Percentiles rank a stretch among this genome's conserved stretches.
phyloP scores from a whole-genome alignment of 92 coral and sea anemone genomes.

The Bergia sp. region DNA sequence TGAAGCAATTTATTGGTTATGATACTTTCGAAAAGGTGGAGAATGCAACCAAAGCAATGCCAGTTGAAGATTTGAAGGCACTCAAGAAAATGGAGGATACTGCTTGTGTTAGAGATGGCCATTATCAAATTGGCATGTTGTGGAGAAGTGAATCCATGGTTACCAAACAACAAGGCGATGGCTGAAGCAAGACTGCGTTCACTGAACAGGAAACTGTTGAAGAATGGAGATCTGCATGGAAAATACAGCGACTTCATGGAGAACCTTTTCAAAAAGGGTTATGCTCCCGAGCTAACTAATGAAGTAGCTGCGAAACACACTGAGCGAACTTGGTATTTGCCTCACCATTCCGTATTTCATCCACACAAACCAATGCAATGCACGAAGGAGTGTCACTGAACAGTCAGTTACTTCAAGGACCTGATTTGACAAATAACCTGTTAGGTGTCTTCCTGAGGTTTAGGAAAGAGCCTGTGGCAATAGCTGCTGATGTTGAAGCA shows the following conservation, averaged over 20 bases:
- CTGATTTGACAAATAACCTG: conserved; percentile 52
- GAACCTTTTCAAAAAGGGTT: conserved; percentile 26
- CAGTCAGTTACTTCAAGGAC: conserved; percentile 37
- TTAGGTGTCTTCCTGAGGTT: conserved; percentile 50
- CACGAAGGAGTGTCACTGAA: conserved; percentile 36
- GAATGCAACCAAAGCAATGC: conserved; percentile 41
- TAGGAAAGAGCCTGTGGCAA: conserved; percentile 45
- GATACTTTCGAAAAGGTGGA: conserved; percentile 47
- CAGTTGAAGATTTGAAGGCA: conserved; percentile 43
- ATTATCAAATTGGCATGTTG: conserved; percentile 52
- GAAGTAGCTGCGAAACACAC: conserved; percentile 28
- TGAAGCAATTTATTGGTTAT: conserved; percentile 45
- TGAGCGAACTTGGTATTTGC: conserved; percentile 33
- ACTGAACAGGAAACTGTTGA: conserved; percentile 27
- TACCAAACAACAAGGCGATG: conserved; percentile 43
- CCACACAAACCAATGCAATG: conserved; percentile 41
- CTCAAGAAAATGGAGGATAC: conserved; percentile 25
- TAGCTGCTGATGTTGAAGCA: conserved; percentile 50
- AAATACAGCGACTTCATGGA: conserved; percentile 32
- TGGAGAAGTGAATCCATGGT: conserved; percentile 50
- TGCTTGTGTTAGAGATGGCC: conserved; percentile 40
- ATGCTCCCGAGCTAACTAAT: conserved; percentile 23
- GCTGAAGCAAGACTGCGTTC: conserved; percentile 44
- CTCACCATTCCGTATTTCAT: conserved; percentile 47
- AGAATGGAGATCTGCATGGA: conserved; percentile 22